Evolutionary conservation across 2,888 invertebrate genomes (phyloP).

Genomic region (Nomada ruficornis): DNA sequence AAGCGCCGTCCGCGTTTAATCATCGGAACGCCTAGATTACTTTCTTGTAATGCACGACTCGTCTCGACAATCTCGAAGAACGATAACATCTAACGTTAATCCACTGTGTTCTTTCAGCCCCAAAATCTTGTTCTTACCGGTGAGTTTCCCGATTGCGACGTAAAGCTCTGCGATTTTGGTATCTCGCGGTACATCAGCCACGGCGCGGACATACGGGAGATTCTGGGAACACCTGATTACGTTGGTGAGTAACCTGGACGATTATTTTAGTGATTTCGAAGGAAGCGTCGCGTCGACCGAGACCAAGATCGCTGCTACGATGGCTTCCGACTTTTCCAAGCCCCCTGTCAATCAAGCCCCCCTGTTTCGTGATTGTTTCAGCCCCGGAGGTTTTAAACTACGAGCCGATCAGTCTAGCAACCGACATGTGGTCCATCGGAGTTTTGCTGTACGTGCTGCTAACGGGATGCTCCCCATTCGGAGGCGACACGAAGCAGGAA

Average conservation of each 20-base stretch:
- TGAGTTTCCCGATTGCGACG: conserved; percentile 90
- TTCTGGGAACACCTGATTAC: conserved; percentile 98
- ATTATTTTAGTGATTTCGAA: too few relatives aligned
- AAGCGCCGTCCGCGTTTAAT: conserved; percentile 34
- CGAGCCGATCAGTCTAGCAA: conserved; percentile 96
- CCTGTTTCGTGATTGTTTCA: conserved; percentile 79
- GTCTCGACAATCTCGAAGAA: too few relatives aligned
- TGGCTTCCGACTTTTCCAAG: background rate
- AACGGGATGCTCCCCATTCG: conserved; percentile 98
- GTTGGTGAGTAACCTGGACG: conserved; percentile 88
- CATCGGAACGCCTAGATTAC: conserved; percentile 37
- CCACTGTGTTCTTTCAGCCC: conserved; percentile 87
- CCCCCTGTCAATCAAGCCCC: background rate
- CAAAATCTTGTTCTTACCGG: conserved; percentile 96
- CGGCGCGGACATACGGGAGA: conserved; percentile 96
- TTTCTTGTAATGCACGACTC: background rate
- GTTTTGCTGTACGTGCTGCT: conserved; percentile 97
- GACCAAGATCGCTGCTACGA: too few relatives aligned
- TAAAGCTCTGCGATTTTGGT: conserved; percentile 97
- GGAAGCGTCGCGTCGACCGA: too few relatives aligned
- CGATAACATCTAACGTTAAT: background rate
- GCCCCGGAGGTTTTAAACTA: conserved; percentile 98
- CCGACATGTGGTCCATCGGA: conserved; percentile 99
- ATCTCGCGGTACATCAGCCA: conserved; percentile 96
- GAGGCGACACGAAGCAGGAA: conserved; percentile 98